Base-by-base conservation (phyloP, 1,140 invertebrate species). In the Scaptomyza pallida region DNA sequence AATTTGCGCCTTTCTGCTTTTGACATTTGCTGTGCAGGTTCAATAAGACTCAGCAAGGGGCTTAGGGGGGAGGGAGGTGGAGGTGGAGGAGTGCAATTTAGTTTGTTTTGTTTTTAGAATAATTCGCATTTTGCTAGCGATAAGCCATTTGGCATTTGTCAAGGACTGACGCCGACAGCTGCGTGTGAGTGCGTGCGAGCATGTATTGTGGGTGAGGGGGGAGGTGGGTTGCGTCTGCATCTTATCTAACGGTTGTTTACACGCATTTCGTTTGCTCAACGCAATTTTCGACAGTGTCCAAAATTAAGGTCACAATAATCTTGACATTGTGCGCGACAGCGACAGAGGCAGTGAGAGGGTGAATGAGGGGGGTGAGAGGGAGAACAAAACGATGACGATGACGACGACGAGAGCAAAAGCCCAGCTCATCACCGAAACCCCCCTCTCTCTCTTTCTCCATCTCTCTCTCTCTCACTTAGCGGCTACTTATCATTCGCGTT, bases 271-370 rank as follows among this genome's bases (percentile, higher is more conserved):
- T 41, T 26, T 45, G 19, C 26, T 59, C 23, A 45, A 37, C 54
- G 69, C 37, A 52, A 65, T 72, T 68, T 72, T 72, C 45, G 70
- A 72, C 63, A 60, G 23, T 65, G 48, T 67, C 64, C 64, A 61
- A 47, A 85, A 85, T 76, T 77, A 80, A 77, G 81, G 81, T 85
- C 69, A 80, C 64, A 61, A 67, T 63, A 81, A 79, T 81, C 81
- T 86, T 88, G 81, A 86, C 81, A 86, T 86, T 86, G 81, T 52
- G 63, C 57, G 33, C 33, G 3, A 12, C n/a, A n/a, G n/a, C n/a
- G n/a, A n/a, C n/a, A n/a, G n/a, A n/a, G n/a, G n/a, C n/a, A n/a
- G n/a, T n/a, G n/a, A n/a, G n/a, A n/a, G n/a, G n/a, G 23, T 4
- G 23, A 26, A 26, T 9, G 26, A 30, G 6, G 9, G n/a, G n/a